Base-by-base conservation (phyloP, 1,140 invertebrate genomes). In the Anoplolepis gracilipes region DNA sequence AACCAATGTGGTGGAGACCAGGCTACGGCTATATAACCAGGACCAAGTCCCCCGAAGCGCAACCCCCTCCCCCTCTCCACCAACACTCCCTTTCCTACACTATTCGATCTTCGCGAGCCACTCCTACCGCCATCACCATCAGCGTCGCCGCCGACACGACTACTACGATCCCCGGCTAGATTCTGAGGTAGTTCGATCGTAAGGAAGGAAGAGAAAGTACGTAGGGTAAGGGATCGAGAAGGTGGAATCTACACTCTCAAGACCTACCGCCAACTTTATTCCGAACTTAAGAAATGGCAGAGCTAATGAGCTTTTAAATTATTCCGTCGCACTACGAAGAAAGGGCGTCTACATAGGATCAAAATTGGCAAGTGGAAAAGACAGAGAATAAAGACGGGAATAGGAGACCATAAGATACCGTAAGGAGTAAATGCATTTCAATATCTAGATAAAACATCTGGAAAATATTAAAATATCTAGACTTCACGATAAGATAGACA, bases 251-350 rank as follows among this genome's bases (percentile, higher is more conserved):
- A 57, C 53, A 53, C 53, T 61, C 73, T 85, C 76, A 87, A 84
- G 85, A 89, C 75, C 67, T 46, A 57, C 85, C 75, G 69, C 89
- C 86, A 92, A 92, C 92, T 93, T 92, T 93, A 92, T 92, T 90
- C 88, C 76, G 81, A 92, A 92, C 86, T 91, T 91, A 93, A 93
- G 93, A 93, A 93, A 93, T 92, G 93, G 91, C 91, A 89, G 88
- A 91, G 92, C 93, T 93, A 93, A 93, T 92, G 93, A 93, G 93
- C 92, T 93, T 93, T 93, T 93, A 92, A 93, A 93, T 93, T 93
- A 93, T 93, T 93, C 89, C 84, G 78, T 75, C 62, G 76, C 70
- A 77, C 73, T 85, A 88, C 70, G 62, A 53, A 59, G 55, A 81
- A 67, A 76, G 30, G 84, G 78, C 78, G 67, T 82, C 78, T 82